phyloP scores from a whole-genome alignment of 2,113 vertebrate species.

The Anoura caudifer region DNA sequence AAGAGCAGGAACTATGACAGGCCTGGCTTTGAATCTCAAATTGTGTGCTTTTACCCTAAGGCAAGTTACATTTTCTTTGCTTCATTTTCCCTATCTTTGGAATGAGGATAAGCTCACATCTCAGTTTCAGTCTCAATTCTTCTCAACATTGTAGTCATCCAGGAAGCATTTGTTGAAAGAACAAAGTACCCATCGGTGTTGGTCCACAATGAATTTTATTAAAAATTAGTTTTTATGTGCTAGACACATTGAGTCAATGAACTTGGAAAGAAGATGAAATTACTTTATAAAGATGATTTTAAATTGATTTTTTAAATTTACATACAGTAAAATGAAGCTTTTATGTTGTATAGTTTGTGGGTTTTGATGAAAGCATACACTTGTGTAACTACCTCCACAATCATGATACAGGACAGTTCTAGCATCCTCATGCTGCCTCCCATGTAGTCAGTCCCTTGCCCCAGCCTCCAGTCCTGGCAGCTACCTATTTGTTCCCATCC shows the following conservation, averaged over 20 bases:
- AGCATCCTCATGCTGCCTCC: neutral
- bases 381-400: neutral
- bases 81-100: neutral
- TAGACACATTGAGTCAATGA: neutral
- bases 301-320: neutral
- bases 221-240: neutral
- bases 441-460: neutral
- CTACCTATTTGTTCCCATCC: neutral
- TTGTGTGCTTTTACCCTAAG: neutral
- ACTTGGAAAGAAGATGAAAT: constrained; percentile 20
- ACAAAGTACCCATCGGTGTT: neutral
- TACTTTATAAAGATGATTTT: neutral
- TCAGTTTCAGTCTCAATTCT: neutral
- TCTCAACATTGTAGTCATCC: neutral
- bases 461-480: neutral
- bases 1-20: neutral
- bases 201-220: neutral
- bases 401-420: neutral
- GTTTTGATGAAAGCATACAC: neutral
- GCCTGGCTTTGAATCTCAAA: neutral
- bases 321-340: neutral
- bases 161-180: neutral
- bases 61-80: neutral
- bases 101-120: neutral
- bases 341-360: neutral